Evolutionary conservation across 2,888 invertebrate species (phyloP), one percentile per base, ranked within the genome.

Genomic region (Candidula unifasciata): DNA sequence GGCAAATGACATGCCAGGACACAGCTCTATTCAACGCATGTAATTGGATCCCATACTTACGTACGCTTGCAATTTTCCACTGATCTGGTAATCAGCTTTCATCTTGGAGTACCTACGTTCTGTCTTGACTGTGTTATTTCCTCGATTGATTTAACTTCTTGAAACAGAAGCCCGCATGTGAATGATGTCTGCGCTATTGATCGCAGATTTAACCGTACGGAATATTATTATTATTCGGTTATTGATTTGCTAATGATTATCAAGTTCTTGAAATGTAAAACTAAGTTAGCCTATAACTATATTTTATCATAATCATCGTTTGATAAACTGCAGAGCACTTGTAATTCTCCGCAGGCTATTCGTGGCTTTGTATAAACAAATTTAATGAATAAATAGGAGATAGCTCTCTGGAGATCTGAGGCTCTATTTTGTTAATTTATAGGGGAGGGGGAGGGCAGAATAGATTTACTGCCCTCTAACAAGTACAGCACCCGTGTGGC

Each of bases 121-220:
- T 82, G 44, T 82, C 33, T 57, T 57, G 66, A 66, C 57, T 54
- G 2, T 57, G 44, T 35, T 33, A 71, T 82, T 69, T 73, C 33
- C 57, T 27, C 2, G 16, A 71, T 69, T 73, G 37, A 33, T 54
- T 73, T 82, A 21, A 10, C 21, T 24, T 30, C 52, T 37, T 80
- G 27, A 54, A 54, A 16, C 74, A 74, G 74, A 74, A 54, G 27
- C 21, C 54, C 18, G 30, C 73, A 54, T 52, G 54, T 30, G 16
- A 21, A 2, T 74, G 54, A 3, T 74, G 33, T 73, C 73, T 44
- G 5, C 44, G 37, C 16, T 74, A 54, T 74, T 74, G 74, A 74
- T 74, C 54, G 21, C 52, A 73, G 33, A 16, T 16, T 74, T 74
- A 18, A 54, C 54, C 52, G 30, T 54, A 18, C 74, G 27, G 30